Evolutionary conservation across 2,888 invertebrate species (phyloP), one percentile per base, ranked within the genome.

Genomic region (Dolichopus griseipennis): DNA sequence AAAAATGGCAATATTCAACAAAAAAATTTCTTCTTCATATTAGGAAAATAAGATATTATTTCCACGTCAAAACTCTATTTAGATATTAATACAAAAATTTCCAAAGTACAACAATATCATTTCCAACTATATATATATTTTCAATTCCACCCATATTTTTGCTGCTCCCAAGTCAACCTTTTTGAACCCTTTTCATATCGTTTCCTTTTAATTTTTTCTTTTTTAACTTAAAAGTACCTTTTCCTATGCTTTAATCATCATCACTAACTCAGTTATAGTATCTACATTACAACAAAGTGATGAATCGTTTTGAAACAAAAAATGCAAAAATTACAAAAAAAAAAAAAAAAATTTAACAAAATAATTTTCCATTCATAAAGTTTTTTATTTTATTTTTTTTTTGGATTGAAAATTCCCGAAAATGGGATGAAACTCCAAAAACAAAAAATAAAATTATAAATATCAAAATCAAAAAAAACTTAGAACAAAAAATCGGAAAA

Each of bases 131-230:
- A n/a, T n/a, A n/a, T n/a, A n/a, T n/a, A 27, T 27, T 52, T 52
- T 6, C 8, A 52, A 52, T 52, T 52, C 52, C 52, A 52, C 52
- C 52, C 52, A 52, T 52, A 52, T 52, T 52, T 52, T 52, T 52
- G 52, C 52, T 52, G 52, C 52, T 52, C 52, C 52, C n/a, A 52
- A 52, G 9, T 52, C n/a, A 52, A 52, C 52, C 52, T 52, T 52
- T n/a, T 52, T 52, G 15, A 52, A 27, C 27, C 52, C 52, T 52
- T 18, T 52, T 18, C 18, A 18, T 52, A 52, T 6, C 9, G n/a
- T 52, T 18, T 18, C 6, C 15, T 18, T 52, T 15, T 15, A 2
- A 18, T 18, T 52, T 52, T 52, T 41, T 9, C n/a, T n/a, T 10
- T 43, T 52, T 18, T 52, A 3, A 12, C 18, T 52, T 15, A 52